Evolutionary conservation across 2,888 invertebrate genomes (phyloP), one percentile per base, ranked within the genome.

Genomic region (Eilema depressum): DNA sequence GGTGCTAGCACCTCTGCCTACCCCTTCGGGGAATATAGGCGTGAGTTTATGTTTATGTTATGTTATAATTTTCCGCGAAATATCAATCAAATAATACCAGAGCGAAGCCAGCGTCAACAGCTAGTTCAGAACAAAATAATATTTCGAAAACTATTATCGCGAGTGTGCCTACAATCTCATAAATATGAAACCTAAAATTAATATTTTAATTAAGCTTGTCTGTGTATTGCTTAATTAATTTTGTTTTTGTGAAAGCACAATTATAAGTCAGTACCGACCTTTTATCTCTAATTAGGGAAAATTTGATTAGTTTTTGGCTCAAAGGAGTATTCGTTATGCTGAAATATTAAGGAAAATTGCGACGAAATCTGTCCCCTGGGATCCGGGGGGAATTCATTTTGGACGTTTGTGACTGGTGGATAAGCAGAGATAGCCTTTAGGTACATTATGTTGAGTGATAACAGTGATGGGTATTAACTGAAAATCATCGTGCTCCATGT

Each of bases 291-390:
- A 71, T 67, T 61, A 60, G 67, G 59, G 67, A 26, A 69, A 73
- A 73, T 73, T 69, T 73, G 66, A 73, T 69, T 66, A 69, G 66
- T 41, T 66, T 69, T 67, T 62, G 66, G 59, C 64, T 73, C 61
- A 73, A 69, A 69, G 66, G 66, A 67, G 69, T 69, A 66, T 66
- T 69, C 60, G 37, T 60, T 59, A 47, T 66, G 33, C 7, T 20
- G 61, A 64, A 64, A 63, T 64, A 63, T 71, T 60, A 63, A 10
- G 63, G 62, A 66, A 66, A 63, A 63, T 66, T 63, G 63, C 63
- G 57, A 59, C 14, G 37, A 63, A 70, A 61, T 61, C 53, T 60
- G 64, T 26, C 61, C 65, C 17, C 23, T 63, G 63, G 63, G 57
- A 63, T 60, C 11, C 11, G 23, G 12, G 17, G 20, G 23, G 23